Evolutionary conservation across 1,140 invertebrate species (phyloP).

Genomic region (Zaprionus vittiger): DNA sequence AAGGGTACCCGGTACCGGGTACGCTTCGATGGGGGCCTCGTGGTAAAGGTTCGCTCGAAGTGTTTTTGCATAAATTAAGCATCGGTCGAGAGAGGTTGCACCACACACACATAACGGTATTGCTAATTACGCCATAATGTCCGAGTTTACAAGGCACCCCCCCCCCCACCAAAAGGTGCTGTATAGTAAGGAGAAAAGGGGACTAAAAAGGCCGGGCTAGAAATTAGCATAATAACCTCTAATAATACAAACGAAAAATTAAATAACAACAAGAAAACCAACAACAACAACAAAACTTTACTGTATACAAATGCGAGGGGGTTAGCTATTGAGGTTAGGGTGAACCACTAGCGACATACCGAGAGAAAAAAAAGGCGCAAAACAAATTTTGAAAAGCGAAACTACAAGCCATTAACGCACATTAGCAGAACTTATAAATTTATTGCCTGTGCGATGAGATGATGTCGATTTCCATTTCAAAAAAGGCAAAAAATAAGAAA

Average conservation of each 20-base stretch:
- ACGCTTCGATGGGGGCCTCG: neutral
- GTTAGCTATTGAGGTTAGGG: neutral
- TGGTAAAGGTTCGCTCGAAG: constrained; percentile 2
- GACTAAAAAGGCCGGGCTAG: constrained; percentile 3
- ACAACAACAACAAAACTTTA: neutral
- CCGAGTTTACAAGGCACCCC: constrained; percentile 49
- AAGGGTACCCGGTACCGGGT: neutral
- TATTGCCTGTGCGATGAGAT: constrained; percentile 63
- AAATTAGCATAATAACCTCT: constrained; percentile 80
- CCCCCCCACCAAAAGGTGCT: neutral
- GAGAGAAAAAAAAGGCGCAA: constrained; percentile 18
- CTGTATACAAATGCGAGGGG: constrained; percentile 40
- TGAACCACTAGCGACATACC: neutral
- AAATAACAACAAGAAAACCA: constrained; percentile 67
- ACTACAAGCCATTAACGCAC: constrained; percentile 81
- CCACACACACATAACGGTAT: constrained; percentile 64
- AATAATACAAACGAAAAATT: constrained; percentile 81
- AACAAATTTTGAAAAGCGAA: constrained; percentile 50
- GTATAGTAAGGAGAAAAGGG: neutral
- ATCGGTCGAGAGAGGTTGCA: constrained; percentile 47
- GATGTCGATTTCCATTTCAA: constrained; percentile 43
- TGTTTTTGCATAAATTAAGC: constrained; percentile 75
- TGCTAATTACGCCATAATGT: constrained; percentile 78
- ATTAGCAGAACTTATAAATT: constrained; percentile 80
- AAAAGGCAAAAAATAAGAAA: neutral